phyloP scores from a whole-genome alignment of 2,797 vertebrate genomes.

The Perodicticus potto region DNA sequence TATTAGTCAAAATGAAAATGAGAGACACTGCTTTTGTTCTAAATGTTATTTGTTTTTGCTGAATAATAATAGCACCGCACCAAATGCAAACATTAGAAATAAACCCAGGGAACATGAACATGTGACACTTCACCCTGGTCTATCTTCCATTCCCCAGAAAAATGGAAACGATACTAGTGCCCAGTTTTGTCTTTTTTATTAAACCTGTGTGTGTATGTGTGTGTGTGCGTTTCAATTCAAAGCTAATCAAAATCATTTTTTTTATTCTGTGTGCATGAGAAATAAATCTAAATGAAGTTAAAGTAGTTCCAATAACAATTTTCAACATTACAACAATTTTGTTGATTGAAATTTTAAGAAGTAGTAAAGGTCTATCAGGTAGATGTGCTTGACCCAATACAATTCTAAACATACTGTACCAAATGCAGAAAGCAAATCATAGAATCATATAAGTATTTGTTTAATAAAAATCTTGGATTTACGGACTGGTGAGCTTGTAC shows the following conservation, averaged over 20 bases:
- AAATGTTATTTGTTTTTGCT: background rate
- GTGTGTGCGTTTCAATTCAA: background rate
- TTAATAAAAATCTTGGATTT: constrained; percentile 47
- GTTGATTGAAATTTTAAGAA: constrained; percentile 25
- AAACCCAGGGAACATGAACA: background rate
- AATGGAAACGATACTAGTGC: background rate
- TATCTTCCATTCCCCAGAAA: background rate
- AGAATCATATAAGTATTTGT: background rate
- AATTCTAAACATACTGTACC: background rate
- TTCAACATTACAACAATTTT: constrained; percentile 1
- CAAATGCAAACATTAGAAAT: background rate
- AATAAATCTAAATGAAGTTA: constrained; percentile 24
- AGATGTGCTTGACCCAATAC: background rate
- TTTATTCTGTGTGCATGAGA: background rate
- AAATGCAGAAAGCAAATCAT: background rate
- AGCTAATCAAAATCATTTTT: background rate
- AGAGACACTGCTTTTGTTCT: background rate
- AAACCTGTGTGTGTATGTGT: background rate
- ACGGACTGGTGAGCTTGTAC: background rate
- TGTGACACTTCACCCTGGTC: too few species aligned
- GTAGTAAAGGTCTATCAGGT: background rate
- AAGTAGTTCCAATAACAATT: background rate
- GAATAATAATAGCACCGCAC: constrained; percentile 12
- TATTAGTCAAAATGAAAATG: background rate
- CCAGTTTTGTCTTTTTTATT: background rate